Conservation (phyloP, 2,888 invertebrate species). For the Lagria hirta region DNA sequence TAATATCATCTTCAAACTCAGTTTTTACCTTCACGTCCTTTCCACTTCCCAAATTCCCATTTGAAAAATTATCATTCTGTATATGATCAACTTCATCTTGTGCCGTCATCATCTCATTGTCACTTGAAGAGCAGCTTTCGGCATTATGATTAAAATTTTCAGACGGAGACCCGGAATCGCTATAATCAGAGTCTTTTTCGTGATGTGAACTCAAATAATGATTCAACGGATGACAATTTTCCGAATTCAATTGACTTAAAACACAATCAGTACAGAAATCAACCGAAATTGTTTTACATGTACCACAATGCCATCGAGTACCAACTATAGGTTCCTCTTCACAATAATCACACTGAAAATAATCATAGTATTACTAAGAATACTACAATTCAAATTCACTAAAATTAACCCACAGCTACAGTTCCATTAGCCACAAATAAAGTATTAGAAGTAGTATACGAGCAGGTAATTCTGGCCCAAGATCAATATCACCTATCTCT, state of each 20-base stretch:
- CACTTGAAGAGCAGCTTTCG: slow-evolving; percentile 21
- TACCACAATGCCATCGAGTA: slow-evolving; percentile 69
- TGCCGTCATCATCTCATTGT: slow-evolving; percentile 19
- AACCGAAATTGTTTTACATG: slow-evolving; percentile 59
- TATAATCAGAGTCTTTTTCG: slow-evolving; percentile 28
- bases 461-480: too few species aligned
- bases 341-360: slow-evolving; percentile 65
- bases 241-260: slow-evolving; percentile 57
- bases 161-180: slow-evolving; percentile 31
- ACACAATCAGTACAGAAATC: slow-evolving; percentile 70
- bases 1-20: slow-evolving; percentile 11
- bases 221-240: slow-evolving; percentile 53
- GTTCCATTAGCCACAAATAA: too few species aligned
- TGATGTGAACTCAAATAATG: slow-evolving; percentile 53
- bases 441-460: too few species aligned
- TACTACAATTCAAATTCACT: too few species aligned
- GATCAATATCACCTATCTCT: too few species aligned
- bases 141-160: slow-evolving; percentile 20
- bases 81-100: slow-evolving; percentile 7
- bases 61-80: slow-evolving; percentile 9
- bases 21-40: slow-evolving; percentile 1
- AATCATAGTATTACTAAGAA: too few species aligned
- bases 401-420: too few species aligned
- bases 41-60: background rate
- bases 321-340: slow-evolving; percentile 64